These are phyloP conservation scores for Philhelius pedissequus DNA, from an alignment of 2,888 invertebrate genomes.

Conservation along the genomic window DNA sequence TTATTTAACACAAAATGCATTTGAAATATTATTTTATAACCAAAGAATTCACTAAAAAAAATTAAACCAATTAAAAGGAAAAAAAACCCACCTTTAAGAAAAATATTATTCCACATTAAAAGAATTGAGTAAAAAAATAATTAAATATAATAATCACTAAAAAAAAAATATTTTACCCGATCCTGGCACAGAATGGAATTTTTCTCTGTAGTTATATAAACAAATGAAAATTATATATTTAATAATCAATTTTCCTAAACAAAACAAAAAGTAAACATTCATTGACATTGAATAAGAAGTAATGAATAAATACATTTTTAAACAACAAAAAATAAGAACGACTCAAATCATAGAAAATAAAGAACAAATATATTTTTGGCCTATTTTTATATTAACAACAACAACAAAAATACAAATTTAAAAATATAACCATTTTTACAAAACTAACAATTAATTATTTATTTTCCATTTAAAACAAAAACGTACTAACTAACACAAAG, in stretches of 20 bases:
- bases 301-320: slow-evolving; percentile 7
- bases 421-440: slow-evolving; percentile 56
- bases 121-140: background rate
- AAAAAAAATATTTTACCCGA: slow-evolving; percentile 41
- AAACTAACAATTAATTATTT: slow-evolving; percentile 35
- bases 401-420: slow-evolving; percentile 61
- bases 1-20: slow-evolving; percentile 8
- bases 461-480: slow-evolving; percentile 41
- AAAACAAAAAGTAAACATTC: background rate
- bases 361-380: slow-evolving; percentile 68
- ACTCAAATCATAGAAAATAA: slow-evolving; percentile 59
- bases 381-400: slow-evolving; percentile 66
- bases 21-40: background rate
- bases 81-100: slow-evolving; percentile 63
- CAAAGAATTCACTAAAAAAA: slow-evolving; percentile 7
- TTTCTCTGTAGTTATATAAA: slow-evolving; percentile 56
- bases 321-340: slow-evolving; percentile 18
- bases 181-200: slow-evolving; percentile 66
- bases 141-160: slow-evolving; percentile 6
- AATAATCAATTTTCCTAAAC: slow-evolving; percentile 59
- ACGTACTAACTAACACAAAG: slow-evolving; percentile 34
- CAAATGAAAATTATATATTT: slow-evolving; percentile 42
- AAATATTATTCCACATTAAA: slow-evolving; percentile 48
- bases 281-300: slow-evolving; percentile 43
- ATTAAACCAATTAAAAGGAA: slow-evolving; percentile 48